These are phyloP conservation scores for Drosophila macrospina DNA, from an alignment of 2,888 invertebrate genomes.

Conservation along the genomic window DNA sequence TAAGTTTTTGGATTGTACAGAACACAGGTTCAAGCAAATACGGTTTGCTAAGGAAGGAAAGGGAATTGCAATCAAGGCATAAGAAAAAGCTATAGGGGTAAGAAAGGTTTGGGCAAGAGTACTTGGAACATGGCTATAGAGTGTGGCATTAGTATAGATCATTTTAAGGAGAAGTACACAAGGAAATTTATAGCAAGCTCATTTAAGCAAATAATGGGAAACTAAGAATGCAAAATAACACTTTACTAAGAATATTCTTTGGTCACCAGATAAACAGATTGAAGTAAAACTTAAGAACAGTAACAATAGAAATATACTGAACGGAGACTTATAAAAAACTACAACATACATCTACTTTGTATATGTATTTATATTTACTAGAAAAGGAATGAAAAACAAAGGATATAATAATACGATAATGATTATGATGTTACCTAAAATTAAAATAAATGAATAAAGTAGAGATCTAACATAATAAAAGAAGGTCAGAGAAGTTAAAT, in stretches of 20 bases:
- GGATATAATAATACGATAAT: too few species aligned
- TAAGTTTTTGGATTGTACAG: neutral
- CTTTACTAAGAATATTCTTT: neutral
- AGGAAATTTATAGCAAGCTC: neutral
- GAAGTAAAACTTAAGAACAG: neutral
- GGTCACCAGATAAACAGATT: neutral
- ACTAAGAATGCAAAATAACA: too few species aligned
- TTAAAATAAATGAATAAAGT: too few species aligned
- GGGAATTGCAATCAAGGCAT: too few species aligned
- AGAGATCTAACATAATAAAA: too few species aligned
- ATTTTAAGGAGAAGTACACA: too few species aligned
- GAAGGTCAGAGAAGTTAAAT: too few species aligned
- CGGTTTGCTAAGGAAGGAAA: conserved; percentile 9
- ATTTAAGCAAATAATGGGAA: neutral
- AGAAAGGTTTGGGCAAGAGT: neutral
- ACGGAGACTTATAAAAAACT: too few species aligned
- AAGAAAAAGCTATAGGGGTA: neutral
- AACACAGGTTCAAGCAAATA: conserved; percentile 10
- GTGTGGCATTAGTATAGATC: neutral
- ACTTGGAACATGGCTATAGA: neutral
- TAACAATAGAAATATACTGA: neutral
- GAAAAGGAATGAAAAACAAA: too few species aligned
- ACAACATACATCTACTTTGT: too few species aligned
- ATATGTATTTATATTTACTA: too few species aligned
- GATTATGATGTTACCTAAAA: too few species aligned